A percentile compares a stretch with the other conserved stretches of the same genome.
Evolutionary conservation across 2,113 vertebrate genomes (phyloP).

Genomic region (Cricetomys ansorgei): DNA sequence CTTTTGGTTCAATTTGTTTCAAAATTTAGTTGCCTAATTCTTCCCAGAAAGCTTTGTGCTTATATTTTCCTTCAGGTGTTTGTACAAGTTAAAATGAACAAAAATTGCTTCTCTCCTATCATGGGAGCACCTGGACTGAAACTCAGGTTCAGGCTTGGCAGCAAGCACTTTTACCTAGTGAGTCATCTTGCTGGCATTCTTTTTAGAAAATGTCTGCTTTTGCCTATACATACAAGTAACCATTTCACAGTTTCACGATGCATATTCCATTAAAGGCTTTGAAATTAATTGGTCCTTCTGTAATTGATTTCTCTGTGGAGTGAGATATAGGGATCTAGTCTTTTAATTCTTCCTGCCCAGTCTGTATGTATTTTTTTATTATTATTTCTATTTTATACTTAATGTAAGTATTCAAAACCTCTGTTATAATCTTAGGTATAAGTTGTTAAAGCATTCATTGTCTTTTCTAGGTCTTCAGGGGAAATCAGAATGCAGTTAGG

Average conservation of each 20-base stretch:
- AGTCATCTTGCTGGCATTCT: background rate
- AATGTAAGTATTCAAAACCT: background rate
- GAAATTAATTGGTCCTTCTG: background rate
- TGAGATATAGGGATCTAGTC: background rate
- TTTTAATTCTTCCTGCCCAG: background rate
- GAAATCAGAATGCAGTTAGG: background rate
- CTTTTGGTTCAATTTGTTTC: background rate
- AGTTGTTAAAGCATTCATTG: background rate
- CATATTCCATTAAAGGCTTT: background rate
- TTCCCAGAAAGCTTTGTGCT: background rate
- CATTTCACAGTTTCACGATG: background rate
- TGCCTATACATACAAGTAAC: background rate
- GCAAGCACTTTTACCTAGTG: no score
- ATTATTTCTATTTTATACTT: background rate
- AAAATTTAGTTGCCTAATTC: background rate
- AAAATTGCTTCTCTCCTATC: background rate
- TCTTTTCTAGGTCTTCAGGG: no score
- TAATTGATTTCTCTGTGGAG: background rate
- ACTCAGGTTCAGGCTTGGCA: background rate
- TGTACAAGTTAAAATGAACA: background rate
- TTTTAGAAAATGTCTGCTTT: background rate
- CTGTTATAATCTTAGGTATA: background rate
- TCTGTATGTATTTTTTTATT: background rate
- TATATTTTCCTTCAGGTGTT: background rate
- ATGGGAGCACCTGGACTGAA: background rate